These are phyloP conservation scores for Amiota mariae DNA, from an alignment of 2,888 invertebrate genomes.

Conservation along the genomic window DNA sequence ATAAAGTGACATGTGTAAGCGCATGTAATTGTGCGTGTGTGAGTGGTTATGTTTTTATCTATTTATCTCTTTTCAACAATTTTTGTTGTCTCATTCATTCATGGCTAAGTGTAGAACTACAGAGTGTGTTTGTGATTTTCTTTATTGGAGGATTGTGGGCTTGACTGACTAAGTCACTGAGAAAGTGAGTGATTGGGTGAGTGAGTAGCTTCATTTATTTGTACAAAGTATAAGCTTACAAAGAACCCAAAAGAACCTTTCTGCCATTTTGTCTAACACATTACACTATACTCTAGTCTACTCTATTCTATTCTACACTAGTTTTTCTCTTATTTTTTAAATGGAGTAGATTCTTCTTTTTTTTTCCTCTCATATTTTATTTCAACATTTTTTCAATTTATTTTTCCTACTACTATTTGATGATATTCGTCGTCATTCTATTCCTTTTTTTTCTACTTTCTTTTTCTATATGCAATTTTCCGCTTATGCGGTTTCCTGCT, in stretches of 20 bases:
- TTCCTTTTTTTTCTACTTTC: conserved; percentile 41
- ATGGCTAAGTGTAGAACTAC: background rate
- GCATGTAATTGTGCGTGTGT: conserved; percentile 59
- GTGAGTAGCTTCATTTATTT: conserved; percentile 52
- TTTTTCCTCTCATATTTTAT: background rate
- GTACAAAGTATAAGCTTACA: conserved; percentile 61
- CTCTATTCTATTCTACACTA: conserved; percentile 53
- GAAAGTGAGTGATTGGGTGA: conserved; percentile 34
- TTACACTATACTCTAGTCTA: conserved; percentile 54
- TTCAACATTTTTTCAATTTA: conserved; percentile 4
- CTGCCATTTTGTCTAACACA: conserved; percentile 61
- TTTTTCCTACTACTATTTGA: conserved; percentile 14
- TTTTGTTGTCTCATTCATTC: too few species aligned
- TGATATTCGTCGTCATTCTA: conserved; percentile 1
- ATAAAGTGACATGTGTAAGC: conserved; percentile 18
- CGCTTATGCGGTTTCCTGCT: conserved; percentile 60
- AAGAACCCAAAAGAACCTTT: conserved; percentile 37
- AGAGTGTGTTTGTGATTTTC: background rate
- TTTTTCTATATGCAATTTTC: conserved; percentile 56
- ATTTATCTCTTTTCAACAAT: too few species aligned
- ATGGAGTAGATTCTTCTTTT: conserved; percentile 42
- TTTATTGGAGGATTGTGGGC: background rate
- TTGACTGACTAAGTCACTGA: background rate
- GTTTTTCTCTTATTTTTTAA: conserved; percentile 54
- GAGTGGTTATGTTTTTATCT: conserved; percentile 36